Evolutionary conservation across 2,797 vertebrate genomes (phyloP), one percentile per base, ranked within the genome.

Genomic region (Buphagus erythrorhynchus): DNA sequence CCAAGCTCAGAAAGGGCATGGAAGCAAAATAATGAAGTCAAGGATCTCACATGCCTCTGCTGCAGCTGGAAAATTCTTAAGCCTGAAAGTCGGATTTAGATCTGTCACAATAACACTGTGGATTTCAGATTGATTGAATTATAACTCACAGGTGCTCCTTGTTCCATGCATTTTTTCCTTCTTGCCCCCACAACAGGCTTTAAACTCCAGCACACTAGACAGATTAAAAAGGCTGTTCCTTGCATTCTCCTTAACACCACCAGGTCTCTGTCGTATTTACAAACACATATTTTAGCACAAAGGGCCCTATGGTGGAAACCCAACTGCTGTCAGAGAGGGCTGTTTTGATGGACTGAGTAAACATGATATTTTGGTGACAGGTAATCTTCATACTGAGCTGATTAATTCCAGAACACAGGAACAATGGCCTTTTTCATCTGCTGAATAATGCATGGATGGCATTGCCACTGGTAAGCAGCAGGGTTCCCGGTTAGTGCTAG

Each of bases 321-420:
- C 88, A 77, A 10, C 46, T 66, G 57, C 89, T 21, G 6, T 63
- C 86, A 75, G 75, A 61, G 69, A 54, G 24, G 46, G 74, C 80
- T 87, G 88, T 72, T 97, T 83, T 91, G 95, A 95, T 86, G 96
- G 92, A 91, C 87, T 42, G 75, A 74, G 86, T 69, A 94, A 94
- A 94, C 86, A 89, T 4, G 38, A 80, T 93, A 94, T 92, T 97
- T 96, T 95, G 91, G 93, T 95, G 95, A 96, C 94, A 96, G 96
- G 96, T 97, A 95, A 97, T 97, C 92, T 96, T 96, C 96, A 85
- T 93, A 73, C 73, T 81, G 82, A 79, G 20, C 75, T 92, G 96
- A 97, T 97, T 96, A 96, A 97, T 96, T 97, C 94, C 96, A 88
- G 95, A 96, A 75, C 80, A 69, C 18, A 4, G 92, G 93, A 95